Evolutionary conservation across 2,888 invertebrate genomes (phyloP), one percentile per base, ranked within the genome.

Genomic region (Amiota communis): DNA sequence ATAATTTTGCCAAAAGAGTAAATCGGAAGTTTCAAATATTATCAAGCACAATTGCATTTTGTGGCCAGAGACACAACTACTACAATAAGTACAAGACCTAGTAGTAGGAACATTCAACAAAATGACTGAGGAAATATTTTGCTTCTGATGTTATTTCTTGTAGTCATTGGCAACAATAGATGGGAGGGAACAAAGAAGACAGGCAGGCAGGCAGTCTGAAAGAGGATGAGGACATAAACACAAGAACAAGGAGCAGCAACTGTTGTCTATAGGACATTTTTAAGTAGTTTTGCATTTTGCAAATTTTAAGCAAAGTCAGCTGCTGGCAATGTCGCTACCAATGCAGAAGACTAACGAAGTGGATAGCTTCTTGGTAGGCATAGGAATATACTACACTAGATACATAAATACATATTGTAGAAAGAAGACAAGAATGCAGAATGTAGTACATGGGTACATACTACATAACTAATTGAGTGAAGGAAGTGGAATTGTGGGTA

Each of bases 1-100:
- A 36, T 6, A 36, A 36, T 36, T 36, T 36, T 36, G 36, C 36
- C 36, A 36, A 36, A 76, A 76, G 72, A 82, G 79, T 76, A 80
- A 48, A 86, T 76, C 83, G 83, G 83, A 83, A 83, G 82, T 74
- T 79, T 76, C 84, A 86, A 86, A 83, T 83, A 86, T 86, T 82
- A 86, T 83, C 86, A 86, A 78, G 84, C 83, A 83, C 85, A 83
- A 83, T 83, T 83, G 86, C 86, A 83, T 86, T 83, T 68, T 84
- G 86, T 82, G 86, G 86, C 82, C 84, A 76, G 36, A 36, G 6
- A 36, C 36, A 36, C n/a, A n/a, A n/a, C n/a, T n/a, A 36, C 36
- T 36, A 85, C 83, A 82, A 84, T n/a, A 47, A 53, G 53, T n/a
- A 15, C n/a, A 15, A 13, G n/a, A 53, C 9, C 11, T 11, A 53